phyloP scores from a whole-genome alignment of 2,888 invertebrate species.

The Cephus rjabovi region DNA sequence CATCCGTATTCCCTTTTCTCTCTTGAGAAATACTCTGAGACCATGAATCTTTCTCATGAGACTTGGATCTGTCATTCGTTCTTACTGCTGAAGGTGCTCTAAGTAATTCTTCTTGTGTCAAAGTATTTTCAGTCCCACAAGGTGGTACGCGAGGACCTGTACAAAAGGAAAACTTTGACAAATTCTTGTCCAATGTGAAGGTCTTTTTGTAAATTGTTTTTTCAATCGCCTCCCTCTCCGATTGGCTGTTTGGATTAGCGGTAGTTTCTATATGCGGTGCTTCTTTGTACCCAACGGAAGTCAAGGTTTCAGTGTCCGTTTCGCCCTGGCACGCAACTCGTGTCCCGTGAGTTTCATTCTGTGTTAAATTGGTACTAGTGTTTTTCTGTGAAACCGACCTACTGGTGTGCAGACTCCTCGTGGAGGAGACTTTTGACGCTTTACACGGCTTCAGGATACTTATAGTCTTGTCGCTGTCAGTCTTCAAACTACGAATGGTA shows the following conservation, averaged over 20 bases:
- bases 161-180: not conserved
- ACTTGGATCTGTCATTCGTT: not conserved
- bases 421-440: not conserved
- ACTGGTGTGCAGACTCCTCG: not conserved
- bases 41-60: not conserved
- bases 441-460: not conserved
- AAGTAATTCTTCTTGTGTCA: not conserved
- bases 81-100: no score
- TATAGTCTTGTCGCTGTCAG: not conserved
- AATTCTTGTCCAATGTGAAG: not conserved
- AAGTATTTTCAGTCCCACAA: not conserved
- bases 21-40: not conserved
- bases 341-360: not conserved
- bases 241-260: not conserved
- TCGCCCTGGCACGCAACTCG: not conserved
- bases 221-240: not conserved
- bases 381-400: not conserved
- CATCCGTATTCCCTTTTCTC: not conserved
- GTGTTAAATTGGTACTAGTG: not conserved
- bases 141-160: not conserved
- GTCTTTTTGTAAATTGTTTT: not conserved
- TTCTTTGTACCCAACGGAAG: not conserved
- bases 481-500: constrained; percentile 2
- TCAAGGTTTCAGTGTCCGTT: not conserved
- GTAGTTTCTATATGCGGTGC: not conserved